Percentiles rank a stretch among this genome's conserved stretches.
phyloP scores from a whole-genome alignment of 2,113 vertebrate genomes.

The Phalacrocorax brasilianus region DNA sequence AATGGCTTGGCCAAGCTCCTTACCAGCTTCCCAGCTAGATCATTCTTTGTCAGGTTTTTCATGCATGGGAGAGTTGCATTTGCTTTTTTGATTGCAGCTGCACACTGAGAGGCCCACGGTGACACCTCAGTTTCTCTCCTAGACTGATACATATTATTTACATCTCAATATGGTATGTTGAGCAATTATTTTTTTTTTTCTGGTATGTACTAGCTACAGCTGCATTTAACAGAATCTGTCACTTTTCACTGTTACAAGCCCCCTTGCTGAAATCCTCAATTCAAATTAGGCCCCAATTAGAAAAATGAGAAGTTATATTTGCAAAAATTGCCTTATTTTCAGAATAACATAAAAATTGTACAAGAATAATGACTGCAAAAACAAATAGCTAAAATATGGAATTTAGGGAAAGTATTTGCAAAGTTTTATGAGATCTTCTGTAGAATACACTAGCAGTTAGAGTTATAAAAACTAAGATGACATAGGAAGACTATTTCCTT shows the following conservation, averaged over 20 bases:
- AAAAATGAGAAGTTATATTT: background rate
- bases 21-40: background rate
- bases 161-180: background rate
- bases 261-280: background rate
- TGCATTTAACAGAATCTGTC: background rate
- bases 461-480: background rate
- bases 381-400: background rate
- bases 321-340: background rate
- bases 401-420: background rate
- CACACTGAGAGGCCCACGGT: background rate
- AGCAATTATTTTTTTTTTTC: background rate
- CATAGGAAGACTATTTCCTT: slow-evolving; percentile 2
- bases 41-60: background rate
- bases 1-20: rapidly evolving
- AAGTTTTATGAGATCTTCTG: background rate
- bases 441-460: background rate
- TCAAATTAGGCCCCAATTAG: background rate
- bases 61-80: background rate
- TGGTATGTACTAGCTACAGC: background rate
- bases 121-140: background rate
- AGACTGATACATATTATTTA: background rate
- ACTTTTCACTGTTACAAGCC: background rate
- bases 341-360: background rate
- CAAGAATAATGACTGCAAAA: background rate
- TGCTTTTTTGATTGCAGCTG: background rate